These are phyloP conservation scores for Polyploca ridens DNA, from an alignment of 2,888 invertebrate species.

Conservation along the genomic window DNA sequence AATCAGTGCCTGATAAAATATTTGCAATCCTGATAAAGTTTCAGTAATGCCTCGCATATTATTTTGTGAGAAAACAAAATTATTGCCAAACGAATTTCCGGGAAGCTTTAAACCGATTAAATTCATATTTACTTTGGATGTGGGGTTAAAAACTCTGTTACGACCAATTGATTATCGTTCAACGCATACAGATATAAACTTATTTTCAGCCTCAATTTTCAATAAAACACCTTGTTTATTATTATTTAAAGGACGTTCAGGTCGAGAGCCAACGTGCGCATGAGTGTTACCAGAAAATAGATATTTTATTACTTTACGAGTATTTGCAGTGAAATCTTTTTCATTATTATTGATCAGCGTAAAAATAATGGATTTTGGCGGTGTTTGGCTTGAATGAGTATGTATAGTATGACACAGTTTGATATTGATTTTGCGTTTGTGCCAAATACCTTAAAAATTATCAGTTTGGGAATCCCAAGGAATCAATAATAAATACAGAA, in stretches of 20 bases:
- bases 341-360: neutral
- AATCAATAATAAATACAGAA: neutral
- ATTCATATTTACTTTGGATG: slow-evolving; percentile 1
- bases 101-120: neutral
- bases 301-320: slow-evolving; percentile 2
- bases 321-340: neutral
- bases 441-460: neutral
- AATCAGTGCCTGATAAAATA: neutral
- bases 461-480: neutral
- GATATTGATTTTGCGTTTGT: neutral
- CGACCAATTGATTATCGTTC: slow-evolving; percentile 1
- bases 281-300: neutral
- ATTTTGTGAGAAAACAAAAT: neutral
- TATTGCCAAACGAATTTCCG: neutral
- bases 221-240: slow-evolving; percentile 41
- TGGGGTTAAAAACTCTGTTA: neutral
- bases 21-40: neutral
- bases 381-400: too few species aligned
- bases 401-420: neutral
- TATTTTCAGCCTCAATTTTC: slow-evolving; percentile 43
- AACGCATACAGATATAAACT: slow-evolving; percentile 36
- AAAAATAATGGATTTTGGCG: neutral
- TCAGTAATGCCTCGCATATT: neutral
- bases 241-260: slow-evolving; percentile 36
- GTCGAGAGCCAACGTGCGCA: slow-evolving; percentile 33